phyloP scores from a whole-genome alignment of 2,113 vertebrate species.

The Pseudolaguvia tuberculata region DNA sequence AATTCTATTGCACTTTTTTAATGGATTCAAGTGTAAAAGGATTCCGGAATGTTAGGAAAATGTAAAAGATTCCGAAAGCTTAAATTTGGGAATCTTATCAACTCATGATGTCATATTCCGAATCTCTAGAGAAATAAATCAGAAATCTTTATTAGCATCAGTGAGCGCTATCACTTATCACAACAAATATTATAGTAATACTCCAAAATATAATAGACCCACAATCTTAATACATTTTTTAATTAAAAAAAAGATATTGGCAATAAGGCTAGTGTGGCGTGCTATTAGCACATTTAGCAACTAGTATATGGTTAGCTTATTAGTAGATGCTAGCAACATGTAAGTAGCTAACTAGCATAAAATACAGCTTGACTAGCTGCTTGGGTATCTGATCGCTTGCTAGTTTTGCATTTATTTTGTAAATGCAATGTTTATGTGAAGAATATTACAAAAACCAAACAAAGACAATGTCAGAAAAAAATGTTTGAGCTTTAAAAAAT shows the following conservation, averaged over 20 bases:
- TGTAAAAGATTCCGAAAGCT: neutral
- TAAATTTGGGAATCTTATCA: conserved; percentile 6
- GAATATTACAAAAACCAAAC: neutral
- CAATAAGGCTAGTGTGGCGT: neutral
- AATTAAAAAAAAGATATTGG: neutral
- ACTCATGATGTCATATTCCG: neutral
- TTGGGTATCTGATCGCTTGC: neutral
- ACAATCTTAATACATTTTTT: neutral
- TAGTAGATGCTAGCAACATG: neutral
- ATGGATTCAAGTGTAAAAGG: conserved; percentile 12
- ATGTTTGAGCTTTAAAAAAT: too few species aligned
- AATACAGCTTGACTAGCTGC: neutral
- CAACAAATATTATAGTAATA: neutral
- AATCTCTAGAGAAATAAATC: neutral
- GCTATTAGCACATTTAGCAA: neutral
- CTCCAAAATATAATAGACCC: neutral
- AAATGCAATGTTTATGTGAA: neutral
- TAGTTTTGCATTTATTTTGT: neutral
- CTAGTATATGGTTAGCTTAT: neutral
- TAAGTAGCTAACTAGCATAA: too few species aligned
- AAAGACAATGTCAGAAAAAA: neutral
- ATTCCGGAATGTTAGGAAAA: neutral
- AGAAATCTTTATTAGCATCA: neutral
- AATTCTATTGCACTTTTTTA: conserved; percentile 42
- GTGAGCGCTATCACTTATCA: too few species aligned